Percentiles rank a stretch among this genome's conserved stretches.
Evolutionary conservation across 2,113 vertebrate genomes (phyloP).

Genomic region (Podiceps cristatus): DNA sequence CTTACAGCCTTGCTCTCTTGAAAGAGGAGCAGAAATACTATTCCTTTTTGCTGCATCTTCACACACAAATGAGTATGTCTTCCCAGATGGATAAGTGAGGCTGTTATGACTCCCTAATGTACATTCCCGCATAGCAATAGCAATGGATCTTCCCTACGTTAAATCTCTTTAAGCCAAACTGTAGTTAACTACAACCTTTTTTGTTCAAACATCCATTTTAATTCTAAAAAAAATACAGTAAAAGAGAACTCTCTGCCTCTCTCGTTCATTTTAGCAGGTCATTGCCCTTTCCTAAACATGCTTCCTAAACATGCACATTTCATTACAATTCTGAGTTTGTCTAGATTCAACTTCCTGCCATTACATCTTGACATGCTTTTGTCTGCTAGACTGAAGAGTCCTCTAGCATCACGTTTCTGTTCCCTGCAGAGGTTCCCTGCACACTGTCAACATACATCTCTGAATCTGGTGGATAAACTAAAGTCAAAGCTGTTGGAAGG

Average conservation of each 20-base stretch:
- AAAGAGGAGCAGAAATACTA: not conserved
- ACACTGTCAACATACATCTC: conserved; percentile 1
- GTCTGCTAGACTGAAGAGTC: conserved; percentile 3
- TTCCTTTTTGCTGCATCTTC: not conserved
- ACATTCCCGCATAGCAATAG: not conserved
- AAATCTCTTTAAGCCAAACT: not conserved
- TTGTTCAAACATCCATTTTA: not conserved
- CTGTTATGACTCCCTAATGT: not conserved
- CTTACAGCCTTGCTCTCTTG: not conserved
- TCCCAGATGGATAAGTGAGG: not conserved
- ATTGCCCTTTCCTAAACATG: not conserved
- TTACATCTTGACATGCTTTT: conserved; percentile 14
- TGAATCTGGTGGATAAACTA: conserved; percentile 25
- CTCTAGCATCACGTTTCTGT: conserved; percentile 15
- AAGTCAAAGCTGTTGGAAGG: conserved; percentile 5
- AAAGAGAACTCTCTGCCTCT: not conserved
- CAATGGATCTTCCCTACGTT: not conserved
- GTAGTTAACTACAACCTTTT: not conserved
- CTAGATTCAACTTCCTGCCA: conserved; percentile 29
- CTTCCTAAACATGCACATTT: conserved; percentile 13
- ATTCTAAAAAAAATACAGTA: not conserved
- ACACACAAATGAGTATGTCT: not conserved
- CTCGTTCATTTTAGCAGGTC: not conserved
- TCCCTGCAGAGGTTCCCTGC: conserved; percentile 5
- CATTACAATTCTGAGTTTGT: conserved; percentile 1